Conservation (phyloP, 2,113 vertebrate species). For the Lampris megalopsis region DNA sequence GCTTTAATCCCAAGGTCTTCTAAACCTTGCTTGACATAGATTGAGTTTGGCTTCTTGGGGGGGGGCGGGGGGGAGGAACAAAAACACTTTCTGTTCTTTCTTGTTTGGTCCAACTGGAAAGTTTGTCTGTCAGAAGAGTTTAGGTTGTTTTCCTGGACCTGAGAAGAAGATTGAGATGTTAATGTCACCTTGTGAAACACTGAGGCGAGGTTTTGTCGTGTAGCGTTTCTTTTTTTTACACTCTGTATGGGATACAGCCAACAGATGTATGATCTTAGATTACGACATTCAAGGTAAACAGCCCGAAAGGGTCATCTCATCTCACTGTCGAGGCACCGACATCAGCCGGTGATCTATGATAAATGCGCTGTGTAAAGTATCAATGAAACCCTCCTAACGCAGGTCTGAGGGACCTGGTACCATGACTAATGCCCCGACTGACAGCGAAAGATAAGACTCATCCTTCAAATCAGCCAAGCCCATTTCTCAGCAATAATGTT, state of each 20-base stretch:
- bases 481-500: constrained; percentile 99
- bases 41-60: constrained; percentile 95
- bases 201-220: not conserved
- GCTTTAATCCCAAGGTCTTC: constrained; percentile 99
- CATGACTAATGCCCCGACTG: constrained; percentile 96
- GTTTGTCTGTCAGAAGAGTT: constrained; percentile 74
- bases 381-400: constrained; percentile 92
- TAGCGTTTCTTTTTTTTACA: not conserved
- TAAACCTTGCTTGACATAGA: constrained; percentile 99
- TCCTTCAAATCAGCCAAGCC: constrained; percentile 94
- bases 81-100: constrained; percentile 82
- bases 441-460: constrained; percentile 98
- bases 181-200: constrained; percentile 33
- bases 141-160: constrained; percentile 39
- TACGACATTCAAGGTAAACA: constrained; percentile 47
- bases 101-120: constrained; percentile 90
- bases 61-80: constrained; percentile 77
- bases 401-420: constrained; percentile 95
- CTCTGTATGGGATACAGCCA: not conserved
- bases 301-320: constrained; percentile 68
- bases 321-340: constrained; percentile 64
- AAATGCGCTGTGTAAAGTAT: constrained; percentile 97
- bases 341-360: constrained; percentile 88
- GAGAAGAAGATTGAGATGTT: constrained; percentile 53
- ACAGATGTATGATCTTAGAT: constrained; percentile 36